phyloP scores from a whole-genome alignment of 2,113 vertebrate species.

The Pseudorasbora parva region DNA sequence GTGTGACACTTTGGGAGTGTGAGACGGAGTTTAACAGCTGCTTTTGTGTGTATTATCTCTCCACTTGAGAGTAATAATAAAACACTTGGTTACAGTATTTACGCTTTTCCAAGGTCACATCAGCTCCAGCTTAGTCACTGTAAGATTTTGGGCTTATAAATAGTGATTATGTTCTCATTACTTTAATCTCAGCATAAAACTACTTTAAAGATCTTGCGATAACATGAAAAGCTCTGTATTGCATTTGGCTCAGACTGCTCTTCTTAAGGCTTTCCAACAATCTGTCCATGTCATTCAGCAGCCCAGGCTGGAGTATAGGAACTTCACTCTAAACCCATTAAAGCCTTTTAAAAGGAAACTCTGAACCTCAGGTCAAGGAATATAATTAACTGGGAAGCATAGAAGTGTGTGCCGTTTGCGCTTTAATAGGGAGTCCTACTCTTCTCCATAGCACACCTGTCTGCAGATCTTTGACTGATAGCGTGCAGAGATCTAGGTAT shows the following conservation, averaged over 20 bases:
- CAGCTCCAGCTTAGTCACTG: conserved; percentile 1
- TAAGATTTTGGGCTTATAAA: conserved; percentile 13
- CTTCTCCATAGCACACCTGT: conserved; percentile 3
- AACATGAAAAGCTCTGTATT: conserved; percentile 24
- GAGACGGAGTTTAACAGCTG: conserved; percentile 29
- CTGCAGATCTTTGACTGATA: not conserved
- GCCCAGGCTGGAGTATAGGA: not conserved
- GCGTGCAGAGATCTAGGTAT: not conserved
- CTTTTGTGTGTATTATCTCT: conserved; percentile 22
- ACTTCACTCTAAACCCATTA: conserved; percentile 33
- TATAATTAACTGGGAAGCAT: not conserved
- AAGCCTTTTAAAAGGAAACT: conserved; percentile 26
- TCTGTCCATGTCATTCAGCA: conserved; percentile 6
- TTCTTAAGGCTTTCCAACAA: conserved; percentile 13
- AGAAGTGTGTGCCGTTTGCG: not conserved
- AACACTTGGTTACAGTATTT: not conserved
- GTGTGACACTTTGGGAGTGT: conserved; percentile 7
- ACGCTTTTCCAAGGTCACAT: not conserved
- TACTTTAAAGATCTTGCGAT: conserved; percentile 5
- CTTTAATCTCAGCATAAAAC: conserved; percentile 21
- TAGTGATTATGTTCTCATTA: conserved; percentile 21
- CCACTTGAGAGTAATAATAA: conserved; percentile 26
- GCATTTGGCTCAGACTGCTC: not conserved
- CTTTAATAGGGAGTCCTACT: conserved; percentile 6
- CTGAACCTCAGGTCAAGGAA: conserved; percentile 5